Conservation (phyloP, 1,140 invertebrate species). For the Eupristina koningsbergeri region DNA sequence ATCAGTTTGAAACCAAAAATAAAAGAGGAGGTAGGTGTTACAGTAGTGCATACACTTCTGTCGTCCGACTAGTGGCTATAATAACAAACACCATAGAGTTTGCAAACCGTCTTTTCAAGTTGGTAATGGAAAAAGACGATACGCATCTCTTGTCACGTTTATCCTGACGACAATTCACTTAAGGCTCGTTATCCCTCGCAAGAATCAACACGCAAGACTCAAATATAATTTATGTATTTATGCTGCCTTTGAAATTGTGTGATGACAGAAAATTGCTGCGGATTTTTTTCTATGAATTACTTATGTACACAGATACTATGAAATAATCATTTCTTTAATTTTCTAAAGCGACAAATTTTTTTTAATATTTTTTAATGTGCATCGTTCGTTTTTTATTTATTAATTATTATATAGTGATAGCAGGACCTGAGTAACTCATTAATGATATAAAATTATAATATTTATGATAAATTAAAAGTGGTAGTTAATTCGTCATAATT, state of each 20-base stretch:
- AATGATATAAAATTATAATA: no score
- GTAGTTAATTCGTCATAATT: no score
- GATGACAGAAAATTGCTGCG: background rate
- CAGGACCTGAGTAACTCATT: no score
- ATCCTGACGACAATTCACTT: conserved; percentile 61
- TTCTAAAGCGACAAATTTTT: no score
- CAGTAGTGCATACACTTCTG: background rate
- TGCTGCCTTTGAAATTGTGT: background rate
- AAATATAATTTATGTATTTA: conserved; percentile 6
- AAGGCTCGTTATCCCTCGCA: conserved; percentile 66
- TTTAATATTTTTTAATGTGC: no score
- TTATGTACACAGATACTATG: background rate
- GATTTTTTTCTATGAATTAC: background rate
- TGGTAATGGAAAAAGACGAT: conserved; percentile 71
- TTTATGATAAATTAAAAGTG: no score
- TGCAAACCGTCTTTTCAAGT: conserved; percentile 66
- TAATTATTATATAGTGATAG: no score
- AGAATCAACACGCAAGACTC: background rate
- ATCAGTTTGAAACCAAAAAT: conserved; percentile 61
- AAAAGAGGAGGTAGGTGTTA: conserved; percentile 52
- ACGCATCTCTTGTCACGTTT: conserved; percentile 60
- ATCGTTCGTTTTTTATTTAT: no score
- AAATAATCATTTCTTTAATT: background rate
- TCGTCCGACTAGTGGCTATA: background rate
- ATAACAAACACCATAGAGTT: background rate